Base-by-base conservation (phyloP, 2,113 vertebrate species). In the Hemichromis elongatus region DNA sequence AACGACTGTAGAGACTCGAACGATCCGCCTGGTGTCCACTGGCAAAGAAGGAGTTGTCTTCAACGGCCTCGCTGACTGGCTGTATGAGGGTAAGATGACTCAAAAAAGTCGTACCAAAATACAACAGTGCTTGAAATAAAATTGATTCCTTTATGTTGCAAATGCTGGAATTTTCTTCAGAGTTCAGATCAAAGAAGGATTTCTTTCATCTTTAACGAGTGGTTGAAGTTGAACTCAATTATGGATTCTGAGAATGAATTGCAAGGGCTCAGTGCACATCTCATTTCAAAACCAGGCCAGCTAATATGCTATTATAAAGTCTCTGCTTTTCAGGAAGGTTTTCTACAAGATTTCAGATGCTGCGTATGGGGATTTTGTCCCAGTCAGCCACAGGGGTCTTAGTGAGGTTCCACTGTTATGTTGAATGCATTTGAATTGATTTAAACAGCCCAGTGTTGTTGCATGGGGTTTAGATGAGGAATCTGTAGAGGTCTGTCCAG, bases 31-130 rank as follows among this genome's bases (percentile, higher is more conserved):
- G 94, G 98, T 99, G 42, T 98, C 98, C 50, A 98, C 97, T 0
- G 99, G 99, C 57, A 98, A 97, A 92, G 98, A 98, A 84, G 97
- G 97, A 12, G 96, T 98, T 63, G 93, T 99, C 92, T 99, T 98
- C 94, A 99, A 99, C 4, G 99, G 99, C 70, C 97, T 99, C 56
- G 96, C 97, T 16, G 99, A 99, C 96, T 99, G 99, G 99, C 96
- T 99, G 0, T 99, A 99, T 2, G 99, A 99, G 96, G 99, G 99
- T 99, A 87, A 87, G 89, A 50, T 6, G 3, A 19, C 9, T n/a
- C 28, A 1, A 19, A 6, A 9, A 12, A 35, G 42, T 28, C 1
- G 4, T 19, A 50, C 18, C 24, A n/a, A 73, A 73, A 73, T 30
- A 50, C 4, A 50, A 50, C 24, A 73, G 8, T 2, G 1, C 42